A percentile compares a stretch with the other conserved stretches of the same genome.
Evolutionary conservation across 2,888 invertebrate genomes (phyloP).

Genomic region (Pandemis cinnamomeana): DNA sequence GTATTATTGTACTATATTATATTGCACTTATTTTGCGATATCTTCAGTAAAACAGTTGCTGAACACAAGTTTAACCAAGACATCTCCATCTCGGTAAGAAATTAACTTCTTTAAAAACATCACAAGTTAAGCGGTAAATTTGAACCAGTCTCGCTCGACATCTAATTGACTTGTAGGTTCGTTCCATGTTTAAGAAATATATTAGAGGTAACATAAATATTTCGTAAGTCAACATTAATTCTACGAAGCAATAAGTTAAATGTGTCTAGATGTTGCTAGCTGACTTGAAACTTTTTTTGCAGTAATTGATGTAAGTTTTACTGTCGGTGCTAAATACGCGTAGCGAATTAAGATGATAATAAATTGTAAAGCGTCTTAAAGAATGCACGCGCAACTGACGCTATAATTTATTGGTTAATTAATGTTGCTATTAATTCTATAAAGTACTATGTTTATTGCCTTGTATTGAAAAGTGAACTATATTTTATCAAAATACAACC

Average conservation of each 20-base stretch:
- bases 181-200: conserved; percentile 34
- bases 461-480: not conserved
- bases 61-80: not conserved
- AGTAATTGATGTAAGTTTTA: conserved; percentile 9
- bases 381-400: not conserved
- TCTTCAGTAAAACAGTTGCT: not conserved
- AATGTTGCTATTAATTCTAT: not conserved
- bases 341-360: conserved; percentile 44
- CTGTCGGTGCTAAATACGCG: conserved; percentile 47
- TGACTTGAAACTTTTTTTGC: conserved; percentile 24
- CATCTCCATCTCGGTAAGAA: not conserved
- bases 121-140: conserved; percentile 19
- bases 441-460: not conserved
- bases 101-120: conserved; percentile 2
- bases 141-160: conserved; percentile 12
- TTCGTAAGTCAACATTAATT: conserved; percentile 34
- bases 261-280: conserved; percentile 16
- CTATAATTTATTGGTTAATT: conserved; percentile 6
- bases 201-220: conserved; percentile 34
- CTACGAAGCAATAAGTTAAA: conserved; percentile 33
- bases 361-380: conserved; percentile 37
- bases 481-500: not conserved
- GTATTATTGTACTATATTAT: no score
- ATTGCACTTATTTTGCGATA: not conserved
- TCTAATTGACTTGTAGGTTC: conserved; percentile 36